Conservation (phyloP, 2,113 vertebrate species). For the Cnemophilus loriae region DNA sequence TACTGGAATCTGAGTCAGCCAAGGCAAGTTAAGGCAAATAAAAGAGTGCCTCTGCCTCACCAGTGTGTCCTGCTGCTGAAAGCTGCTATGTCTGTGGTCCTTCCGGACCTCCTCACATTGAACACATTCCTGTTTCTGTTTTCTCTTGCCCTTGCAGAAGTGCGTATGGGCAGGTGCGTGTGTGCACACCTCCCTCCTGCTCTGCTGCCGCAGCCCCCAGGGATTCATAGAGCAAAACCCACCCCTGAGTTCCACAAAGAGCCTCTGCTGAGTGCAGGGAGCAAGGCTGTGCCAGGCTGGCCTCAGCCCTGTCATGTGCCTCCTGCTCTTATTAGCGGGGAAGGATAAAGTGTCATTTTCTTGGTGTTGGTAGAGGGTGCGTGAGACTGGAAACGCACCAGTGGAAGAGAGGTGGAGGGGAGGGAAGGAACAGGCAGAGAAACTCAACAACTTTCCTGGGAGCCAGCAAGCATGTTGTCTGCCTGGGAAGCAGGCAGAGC, state of each 20-base stretch:
- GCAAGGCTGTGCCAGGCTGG: neutral
- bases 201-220: neutral
- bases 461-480: neutral
- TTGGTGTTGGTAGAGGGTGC: neutral
- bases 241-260: fast-evolving
- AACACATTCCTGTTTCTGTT: constrained; percentile 55
- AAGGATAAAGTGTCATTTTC: neutral
- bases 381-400: neutral
- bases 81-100: constrained; percentile 17
- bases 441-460: neutral
- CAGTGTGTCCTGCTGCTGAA: constrained; percentile 1
- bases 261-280: neutral
- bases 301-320: neutral
- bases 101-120: constrained; percentile 15
- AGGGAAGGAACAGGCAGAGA: neutral
- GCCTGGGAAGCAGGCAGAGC: constrained; percentile 19
- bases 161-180: neutral
- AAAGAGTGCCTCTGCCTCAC: constrained; percentile 11
- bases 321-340: neutral
- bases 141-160: constrained; percentile 4
- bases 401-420: neutral
- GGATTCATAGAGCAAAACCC: neutral
- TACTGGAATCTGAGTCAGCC: constrained; percentile 61
- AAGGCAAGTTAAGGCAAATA: constrained; percentile 51
- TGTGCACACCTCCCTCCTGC: neutral